Base-by-base conservation (phyloP, 2,888 invertebrate genomes). In the Drosophila fungiperda region DNA sequence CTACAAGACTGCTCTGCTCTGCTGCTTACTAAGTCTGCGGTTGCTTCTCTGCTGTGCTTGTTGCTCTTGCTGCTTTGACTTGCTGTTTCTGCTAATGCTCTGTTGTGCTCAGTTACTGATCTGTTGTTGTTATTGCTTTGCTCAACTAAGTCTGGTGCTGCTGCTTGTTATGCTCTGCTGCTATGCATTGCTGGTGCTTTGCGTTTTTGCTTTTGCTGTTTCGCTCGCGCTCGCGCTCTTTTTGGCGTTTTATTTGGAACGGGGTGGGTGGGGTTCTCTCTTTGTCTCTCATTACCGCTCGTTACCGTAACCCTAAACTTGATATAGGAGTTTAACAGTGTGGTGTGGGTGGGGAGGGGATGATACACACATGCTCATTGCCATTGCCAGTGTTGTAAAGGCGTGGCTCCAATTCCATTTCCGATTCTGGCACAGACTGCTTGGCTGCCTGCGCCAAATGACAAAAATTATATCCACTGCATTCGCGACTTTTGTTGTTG, bases 271-370 rank as follows among this genome's bases (percentile, higher is more conserved):
- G 65, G 65, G 59, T 23, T 45, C 45, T 45, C 23, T 45, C 45
- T 20, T 45, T 45, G 60, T 50, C 55, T 67, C 70, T 84, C 82
- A 87, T 89, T 81, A 87, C 76, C 63, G 72, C 61, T 71, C 69
- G 55, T 78, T 73, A 71, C 81, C 73, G 78, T 87, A 85, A 83
- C 80, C 74, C 85, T 80, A 77, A 84, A 87, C 71, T 68, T 72
- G 57, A 68, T 48, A 57, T 57, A 23, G 15, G 36, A 36, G 12
- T 36, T 42, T 33, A 29, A 15, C 32, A 33, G 32, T 20, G 42
- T 23, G 49, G 38, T 29, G 23, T 15, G 15, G 20, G 26, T 17
- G 11, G 5, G 29, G 29, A 15, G 17, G 23, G 54, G 73, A 72
- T 76, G 77, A 61, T 57, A 77, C 78, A 36, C 23, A 54, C 35